Evolutionary conservation across 2,797 vertebrate species (phyloP), one percentile per base, ranked within the genome.

Genomic region (Alectoris magna): DNA sequence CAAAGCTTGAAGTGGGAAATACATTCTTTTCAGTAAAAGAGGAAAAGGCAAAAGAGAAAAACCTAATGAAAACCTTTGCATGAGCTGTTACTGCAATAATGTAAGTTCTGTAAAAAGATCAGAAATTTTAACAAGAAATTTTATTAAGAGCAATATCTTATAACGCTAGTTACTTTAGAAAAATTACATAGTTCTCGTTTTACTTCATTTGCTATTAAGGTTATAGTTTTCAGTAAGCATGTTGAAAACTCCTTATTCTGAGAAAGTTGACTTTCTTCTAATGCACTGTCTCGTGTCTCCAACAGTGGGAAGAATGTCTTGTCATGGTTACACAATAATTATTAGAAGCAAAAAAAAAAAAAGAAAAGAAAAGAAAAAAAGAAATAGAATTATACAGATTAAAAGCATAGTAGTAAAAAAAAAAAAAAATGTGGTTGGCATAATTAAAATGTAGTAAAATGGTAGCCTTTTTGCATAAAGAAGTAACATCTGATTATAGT

Each of bases 361-460:
- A 34, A 34, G 6, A 34, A 34, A 34, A 34, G 34, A 34, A 34
- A 34, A 46, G 4, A 8, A 34, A 77, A 67, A 55, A 34, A 79
- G 18, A 5, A 90, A 87, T 87, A 58, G 14, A 87, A 68, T 66
- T 60, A 48, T 39, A 60, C 46, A 71, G 27, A 94, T 72, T 90
- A 77, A 91, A 83, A 38, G 70, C 53, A n/a, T 67, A 49, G 70
- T 85, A 88, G 86, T 95, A 64, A 93, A 22, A 48, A 23, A 49
- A 23, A 49, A 84, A 48, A 70, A 70, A 87, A 51, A 70, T 81
- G 69, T 90, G 11, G 22, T 93, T 88, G 75, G 22, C 56, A 34
- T 74, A 84, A 67, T 44, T 90, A 68, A 90, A 93, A 78, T 87
- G 18, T 49, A 31, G 22, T 21, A 91, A 78, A 91, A 62, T 84